A percentile compares a stretch with the other conserved stretches of the same genome.
phyloP scores from a whole-genome alignment of 1,140 invertebrate genomes.

The Lordiphosa collinella region DNA sequence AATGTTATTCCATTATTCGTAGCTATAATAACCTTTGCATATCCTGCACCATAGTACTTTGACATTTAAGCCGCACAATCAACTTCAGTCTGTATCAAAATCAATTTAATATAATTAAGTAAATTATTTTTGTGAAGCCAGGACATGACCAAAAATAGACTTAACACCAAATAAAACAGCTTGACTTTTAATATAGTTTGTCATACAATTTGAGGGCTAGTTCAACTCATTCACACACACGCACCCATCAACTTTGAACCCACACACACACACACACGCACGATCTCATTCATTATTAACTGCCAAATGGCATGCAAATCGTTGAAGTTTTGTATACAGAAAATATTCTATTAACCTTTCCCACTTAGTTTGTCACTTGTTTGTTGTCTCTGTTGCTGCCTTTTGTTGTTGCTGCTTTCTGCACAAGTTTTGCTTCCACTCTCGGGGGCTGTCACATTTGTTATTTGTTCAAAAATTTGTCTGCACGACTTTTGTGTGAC shows the following conservation, averaged over 20 bases:
- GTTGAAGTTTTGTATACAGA: slow-evolving; percentile 2
- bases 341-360: slow-evolving; percentile 27
- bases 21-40: no score
- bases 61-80: no score
- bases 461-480: slow-evolving; percentile 60
- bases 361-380: slow-evolving; percentile 11
- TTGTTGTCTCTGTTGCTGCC: neutral
- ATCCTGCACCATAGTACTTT: no score
- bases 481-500: slow-evolving; percentile 53
- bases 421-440: slow-evolving; percentile 17
- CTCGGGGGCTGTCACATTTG: slow-evolving; percentile 33
- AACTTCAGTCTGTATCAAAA: no score
- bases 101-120: no score
- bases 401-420: slow-evolving; percentile 1
- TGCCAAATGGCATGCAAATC: slow-evolving; percentile 56
- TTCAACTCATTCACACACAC: neutral
- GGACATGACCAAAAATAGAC: neutral
- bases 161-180: neutral
- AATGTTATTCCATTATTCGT: no score
- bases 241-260: slow-evolving; percentile 2
- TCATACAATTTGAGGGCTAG: slow-evolving; percentile 2
- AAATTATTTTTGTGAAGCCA: no score
- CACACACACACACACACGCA: neutral
- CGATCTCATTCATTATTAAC: slow-evolving; percentile 25
- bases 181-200: slow-evolving; percentile 3